Base-by-base conservation (phyloP, 2,888 invertebrate genomes). In the Dendrolimus houi region DNA sequence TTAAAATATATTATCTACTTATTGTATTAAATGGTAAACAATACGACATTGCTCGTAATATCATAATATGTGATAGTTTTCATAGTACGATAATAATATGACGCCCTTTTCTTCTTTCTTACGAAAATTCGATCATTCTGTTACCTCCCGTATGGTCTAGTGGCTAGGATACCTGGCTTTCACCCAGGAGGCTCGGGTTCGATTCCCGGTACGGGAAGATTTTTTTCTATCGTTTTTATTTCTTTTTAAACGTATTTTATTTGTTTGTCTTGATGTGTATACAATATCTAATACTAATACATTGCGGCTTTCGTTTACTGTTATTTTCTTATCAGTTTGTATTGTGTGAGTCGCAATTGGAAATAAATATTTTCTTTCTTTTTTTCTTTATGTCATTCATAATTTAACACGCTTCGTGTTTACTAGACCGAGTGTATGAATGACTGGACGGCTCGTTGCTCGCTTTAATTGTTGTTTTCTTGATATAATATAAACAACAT, bases 121-220 rank as follows among this genome's bases (percentile, higher is more conserved):
- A 41, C 12, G 14, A 54, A 14, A 62, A 56, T 64, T 64, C 55
- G 55, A 12, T 0, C 0, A 0, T 0, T 0, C 1, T 2, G 0
- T 0, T 17, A 78, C 29, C 64, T 92, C 92, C 92, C 92, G 91
- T 92, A 92, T 92, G 91, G 92, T 92, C 92, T 93, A 93, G 92
- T 93, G 93, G 93, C 92, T 93, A 93, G 92, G 93, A 93, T 93
- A 93, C 92, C 92, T 93, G 93, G 93, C 93, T 93, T 92, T 93
- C 93, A 93, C 92, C 93, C 92, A 93, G 93, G 93, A 93, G 93
- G 93, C 93, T 93, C 93, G 93, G 93, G 93, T 93, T 93, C 93
- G 93, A 93, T 93, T 93, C 93, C 93, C 93, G 93, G 92, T 92
- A 93, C 92, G 92, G 92, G 92, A 93, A 92, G 60, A 0, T 56